A percentile compares a stretch with the other conserved stretches of the same genome.
Conservation (phyloP, 2,888 invertebrate genomes). For the Caenorhabditis drosophilae region DNA sequence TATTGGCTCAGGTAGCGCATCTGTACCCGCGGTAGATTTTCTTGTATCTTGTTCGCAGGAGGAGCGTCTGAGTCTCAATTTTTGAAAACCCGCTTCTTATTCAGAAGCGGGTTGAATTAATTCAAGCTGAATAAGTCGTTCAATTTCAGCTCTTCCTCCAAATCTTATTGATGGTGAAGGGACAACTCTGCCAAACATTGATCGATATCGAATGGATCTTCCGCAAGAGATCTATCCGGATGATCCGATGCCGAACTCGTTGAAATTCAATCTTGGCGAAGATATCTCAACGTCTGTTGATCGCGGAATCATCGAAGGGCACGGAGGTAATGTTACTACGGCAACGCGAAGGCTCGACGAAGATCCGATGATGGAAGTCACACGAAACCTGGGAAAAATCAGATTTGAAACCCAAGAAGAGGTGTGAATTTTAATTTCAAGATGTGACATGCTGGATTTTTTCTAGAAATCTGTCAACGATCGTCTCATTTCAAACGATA, state of each 20-base stretch:
- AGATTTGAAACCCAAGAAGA: conserved; percentile 25
- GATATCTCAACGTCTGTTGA: conserved; percentile 30
- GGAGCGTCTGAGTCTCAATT: background rate
- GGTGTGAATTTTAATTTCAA: background rate
- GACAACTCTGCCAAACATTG: conserved; percentile 5
- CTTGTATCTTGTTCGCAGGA: too few relatives aligned
- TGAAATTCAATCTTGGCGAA: conserved; percentile 21
- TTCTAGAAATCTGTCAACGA: background rate
- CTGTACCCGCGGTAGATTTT: too few relatives aligned
- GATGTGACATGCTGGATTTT: background rate
- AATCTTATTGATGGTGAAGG: too few relatives aligned
- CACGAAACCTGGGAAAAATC: conserved; percentile 30
- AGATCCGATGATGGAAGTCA: background rate
- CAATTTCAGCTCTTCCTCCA: conserved; percentile 18
- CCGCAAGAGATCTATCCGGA: conserved; percentile 33
- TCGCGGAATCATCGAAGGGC: conserved; percentile 30
- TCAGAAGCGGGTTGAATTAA: background rate
- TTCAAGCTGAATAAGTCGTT: background rate
- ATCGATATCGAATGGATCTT: conserved; percentile 40
- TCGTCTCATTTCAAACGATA: conserved; percentile 7
- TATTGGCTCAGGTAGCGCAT: too few relatives aligned
- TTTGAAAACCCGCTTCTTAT: background rate
- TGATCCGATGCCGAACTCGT: conserved; percentile 6
- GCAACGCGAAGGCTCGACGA: background rate
- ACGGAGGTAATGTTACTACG: background rate